Percentiles rank a stretch among this genome's conserved stretches.
Evolutionary conservation across 1,140 invertebrate genomes (phyloP).

Genomic region (Mycetomoellerius zeteki): DNA sequence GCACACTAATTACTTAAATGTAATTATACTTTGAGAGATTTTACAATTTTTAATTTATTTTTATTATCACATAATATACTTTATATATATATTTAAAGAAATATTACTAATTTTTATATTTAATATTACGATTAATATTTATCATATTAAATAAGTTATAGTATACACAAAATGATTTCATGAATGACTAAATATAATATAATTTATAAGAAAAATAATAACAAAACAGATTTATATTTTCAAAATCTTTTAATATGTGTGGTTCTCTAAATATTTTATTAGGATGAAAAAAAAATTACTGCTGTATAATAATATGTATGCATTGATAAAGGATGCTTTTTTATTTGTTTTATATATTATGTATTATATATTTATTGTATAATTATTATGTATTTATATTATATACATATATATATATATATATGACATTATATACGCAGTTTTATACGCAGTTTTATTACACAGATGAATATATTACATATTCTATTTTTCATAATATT

Average conservation of each 20-base stretch:
- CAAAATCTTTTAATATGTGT: background rate
- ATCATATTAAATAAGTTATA: background rate
- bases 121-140: background rate
- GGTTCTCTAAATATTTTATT: background rate
- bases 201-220: background rate
- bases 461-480: background rate
- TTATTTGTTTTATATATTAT: background rate
- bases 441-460: background rate
- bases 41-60: background rate
- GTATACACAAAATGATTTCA: background rate
- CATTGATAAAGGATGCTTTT: background rate
- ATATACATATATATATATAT: too few relatives aligned
- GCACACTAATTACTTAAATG: background rate
- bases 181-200: background rate
- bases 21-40: background rate
- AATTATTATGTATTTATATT: too few relatives aligned
- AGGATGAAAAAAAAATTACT: background rate
- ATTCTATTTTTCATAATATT: background rate
- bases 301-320: background rate
- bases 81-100: background rate
- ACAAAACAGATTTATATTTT: conserved; percentile 1
- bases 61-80: background rate
- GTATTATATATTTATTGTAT: too few relatives aligned
- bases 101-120: background rate
- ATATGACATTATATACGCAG: too few relatives aligned